These are phyloP conservation scores for Eulithis testata DNA, from an alignment of 2,888 invertebrate species.

Conservation along the genomic window DNA sequence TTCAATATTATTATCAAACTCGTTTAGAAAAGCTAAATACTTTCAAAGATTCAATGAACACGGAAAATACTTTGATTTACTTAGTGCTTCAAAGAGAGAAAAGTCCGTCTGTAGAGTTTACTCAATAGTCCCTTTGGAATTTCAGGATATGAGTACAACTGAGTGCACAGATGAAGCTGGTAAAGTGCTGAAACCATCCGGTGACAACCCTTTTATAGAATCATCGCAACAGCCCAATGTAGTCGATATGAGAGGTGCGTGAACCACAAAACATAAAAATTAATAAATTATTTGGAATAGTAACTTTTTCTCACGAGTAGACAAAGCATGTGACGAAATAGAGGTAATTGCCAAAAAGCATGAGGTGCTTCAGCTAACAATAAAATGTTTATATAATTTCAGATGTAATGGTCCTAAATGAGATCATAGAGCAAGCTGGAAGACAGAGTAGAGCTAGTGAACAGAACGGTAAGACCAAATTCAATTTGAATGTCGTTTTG, in stretches of 20 bases:
- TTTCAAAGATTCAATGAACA: conserved; percentile 3
- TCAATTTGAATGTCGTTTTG: conserved; percentile 49
- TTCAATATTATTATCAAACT: not conserved
- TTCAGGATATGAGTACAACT: conserved; percentile 90
- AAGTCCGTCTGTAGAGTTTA: not conserved
- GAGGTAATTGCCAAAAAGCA: conserved; percentile 5
- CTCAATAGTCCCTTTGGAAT: conserved; percentile 28
- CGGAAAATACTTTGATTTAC: not conserved
- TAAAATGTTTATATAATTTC: conserved; percentile 52
- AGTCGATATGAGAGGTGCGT: conserved; percentile 96
- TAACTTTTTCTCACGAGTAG: conserved; percentile 8
- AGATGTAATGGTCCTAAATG: conserved; percentile 99
- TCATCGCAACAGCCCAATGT: conserved; percentile 93
- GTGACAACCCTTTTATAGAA: conserved; percentile 97
- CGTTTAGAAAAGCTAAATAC: not conserved
- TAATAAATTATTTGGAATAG: not conserved
- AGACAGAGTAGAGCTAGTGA: conserved; percentile 94
- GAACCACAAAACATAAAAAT: not conserved
- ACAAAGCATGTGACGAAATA: not conserved
- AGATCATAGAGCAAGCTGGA: conserved; percentile 98
- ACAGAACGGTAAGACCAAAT: conserved; percentile 90
- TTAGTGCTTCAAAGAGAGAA: no score
- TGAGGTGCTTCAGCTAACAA: conserved; percentile 1
- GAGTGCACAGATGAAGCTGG: conserved; percentile 91
- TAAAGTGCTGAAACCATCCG: conserved; percentile 90